phyloP scores from a whole-genome alignment of 2,888 invertebrate genomes.

The Drosophila ustulata region DNA sequence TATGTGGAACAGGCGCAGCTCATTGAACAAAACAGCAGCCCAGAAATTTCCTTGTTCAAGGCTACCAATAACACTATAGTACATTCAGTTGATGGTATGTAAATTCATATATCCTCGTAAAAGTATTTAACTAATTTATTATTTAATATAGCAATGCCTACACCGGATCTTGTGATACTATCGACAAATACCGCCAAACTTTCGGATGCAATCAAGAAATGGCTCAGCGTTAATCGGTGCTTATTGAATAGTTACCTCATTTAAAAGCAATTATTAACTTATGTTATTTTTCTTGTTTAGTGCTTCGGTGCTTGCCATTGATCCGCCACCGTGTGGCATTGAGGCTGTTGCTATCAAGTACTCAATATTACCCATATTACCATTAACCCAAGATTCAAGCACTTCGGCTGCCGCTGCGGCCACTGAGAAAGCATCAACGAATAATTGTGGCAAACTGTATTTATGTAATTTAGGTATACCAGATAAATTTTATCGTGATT shows the following conservation, averaged over 20 bases:
- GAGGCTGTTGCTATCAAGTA: slow-evolving; percentile 88
- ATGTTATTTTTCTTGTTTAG: slow-evolving; percentile 72
- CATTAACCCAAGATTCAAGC: slow-evolving; percentile 85
- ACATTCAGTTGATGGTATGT: slow-evolving; percentile 85
- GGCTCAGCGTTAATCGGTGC: slow-evolving; percentile 88
- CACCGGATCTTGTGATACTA: slow-evolving; percentile 85
- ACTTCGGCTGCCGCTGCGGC: slow-evolving; percentile 30
- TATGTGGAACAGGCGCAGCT: slow-evolving; percentile 86
- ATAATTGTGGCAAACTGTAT: slow-evolving; percentile 90
- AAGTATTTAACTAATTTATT: background rate
- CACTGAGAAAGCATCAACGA: slow-evolving; percentile 65
- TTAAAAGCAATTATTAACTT: background rate
- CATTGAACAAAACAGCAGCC: slow-evolving; percentile 85
- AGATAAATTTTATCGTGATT: slow-evolving; percentile 90
- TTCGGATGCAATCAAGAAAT: slow-evolving; percentile 87
- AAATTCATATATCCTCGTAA: background rate
- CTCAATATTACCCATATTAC: slow-evolving; percentile 90
- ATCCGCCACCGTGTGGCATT: slow-evolving; percentile 90
- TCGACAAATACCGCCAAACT: slow-evolving; percentile 82
- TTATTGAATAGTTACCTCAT: background rate
- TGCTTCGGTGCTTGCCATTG: slow-evolving; percentile 91
- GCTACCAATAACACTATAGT: slow-evolving; percentile 88
- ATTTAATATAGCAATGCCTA: slow-evolving; percentile 82
- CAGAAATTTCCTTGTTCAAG: slow-evolving; percentile 89
- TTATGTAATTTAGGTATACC: slow-evolving; percentile 95